Evolutionary conservation across 2,113 vertebrate species (phyloP).

Genomic region (Onychostoma macrolepis): DNA sequence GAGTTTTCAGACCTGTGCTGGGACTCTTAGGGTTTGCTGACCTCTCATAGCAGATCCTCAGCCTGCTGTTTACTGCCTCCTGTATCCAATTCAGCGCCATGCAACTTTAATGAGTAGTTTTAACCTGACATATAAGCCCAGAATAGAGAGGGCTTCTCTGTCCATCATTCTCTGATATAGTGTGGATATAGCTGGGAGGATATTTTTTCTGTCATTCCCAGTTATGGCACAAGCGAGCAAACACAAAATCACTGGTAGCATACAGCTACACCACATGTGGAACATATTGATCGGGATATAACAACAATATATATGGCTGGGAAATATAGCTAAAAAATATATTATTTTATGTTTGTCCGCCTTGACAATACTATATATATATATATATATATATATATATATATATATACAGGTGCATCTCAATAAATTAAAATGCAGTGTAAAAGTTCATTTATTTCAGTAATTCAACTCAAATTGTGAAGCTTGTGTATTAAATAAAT

Average conservation of each 20-base stretch:
- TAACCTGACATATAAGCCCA: slow-evolving; percentile 38
- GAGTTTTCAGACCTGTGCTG: slow-evolving; percentile 12
- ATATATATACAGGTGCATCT: too few species aligned
- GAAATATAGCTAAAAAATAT: neutral
- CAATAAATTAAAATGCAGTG: too few species aligned
- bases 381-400: too few species aligned
- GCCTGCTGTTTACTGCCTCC: slow-evolving; percentile 28
- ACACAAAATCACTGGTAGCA: neutral
- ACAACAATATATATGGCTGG: neutral
- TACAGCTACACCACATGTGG: neutral
- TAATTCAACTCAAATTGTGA: too few species aligned
- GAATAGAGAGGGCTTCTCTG: slow-evolving; percentile 26
- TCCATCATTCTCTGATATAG: slow-evolving; percentile 26
- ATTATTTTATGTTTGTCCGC: too few species aligned
- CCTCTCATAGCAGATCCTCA: slow-evolving; percentile 33
- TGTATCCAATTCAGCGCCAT: slow-evolving; percentile 34
- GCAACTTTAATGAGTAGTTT: slow-evolving; percentile 54
- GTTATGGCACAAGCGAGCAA: neutral
- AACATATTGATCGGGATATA: neutral
- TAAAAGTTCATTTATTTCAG: too few species aligned
- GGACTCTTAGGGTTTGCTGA: slow-evolving; percentile 13
- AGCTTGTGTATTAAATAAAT: too few species aligned
- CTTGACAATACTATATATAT: too few species aligned
- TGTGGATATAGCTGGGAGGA: slow-evolving; percentile 26
- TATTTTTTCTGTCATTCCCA: slow-evolving; percentile 11